Conservation (phyloP, 1,140 invertebrate genomes). For the Drosophila pectinifera region DNA sequence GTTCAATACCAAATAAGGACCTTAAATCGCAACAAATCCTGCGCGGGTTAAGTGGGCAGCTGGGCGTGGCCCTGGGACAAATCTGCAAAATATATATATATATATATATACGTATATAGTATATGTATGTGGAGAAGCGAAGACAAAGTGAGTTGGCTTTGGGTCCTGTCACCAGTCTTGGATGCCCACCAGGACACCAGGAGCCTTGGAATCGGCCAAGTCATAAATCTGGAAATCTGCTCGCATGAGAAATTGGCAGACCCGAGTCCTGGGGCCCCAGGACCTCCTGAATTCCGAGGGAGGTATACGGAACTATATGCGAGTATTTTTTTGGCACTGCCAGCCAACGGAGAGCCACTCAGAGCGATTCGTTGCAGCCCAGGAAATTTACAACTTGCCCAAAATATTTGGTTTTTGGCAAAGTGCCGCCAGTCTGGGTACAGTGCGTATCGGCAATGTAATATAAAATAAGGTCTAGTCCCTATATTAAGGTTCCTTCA, state of each 20-base stretch:
- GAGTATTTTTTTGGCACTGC: too few species aligned
- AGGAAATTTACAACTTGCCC: slow-evolving; percentile 53
- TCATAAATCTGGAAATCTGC: slow-evolving; percentile 53
- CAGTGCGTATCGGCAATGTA: not conserved
- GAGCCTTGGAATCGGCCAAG: slow-evolving; percentile 28
- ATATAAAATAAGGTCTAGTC: not conserved
- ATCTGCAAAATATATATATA: not conserved
- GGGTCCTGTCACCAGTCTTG: slow-evolving; percentile 46
- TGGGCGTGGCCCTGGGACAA: not conserved
- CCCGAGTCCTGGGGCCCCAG: slow-evolving; percentile 1
- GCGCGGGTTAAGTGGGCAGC: slow-evolving; percentile 30
- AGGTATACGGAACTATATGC: not conserved
- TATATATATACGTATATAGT: too few species aligned
- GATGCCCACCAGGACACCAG: slow-evolving; percentile 53
- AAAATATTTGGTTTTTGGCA: slow-evolving; percentile 37
- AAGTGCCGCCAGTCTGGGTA: slow-evolving; percentile 24
- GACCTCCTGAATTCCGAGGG: not conserved
- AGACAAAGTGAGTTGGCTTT: slow-evolving; percentile 64
- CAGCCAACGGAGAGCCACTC: slow-evolving; percentile 66
- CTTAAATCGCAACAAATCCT: slow-evolving; percentile 59
- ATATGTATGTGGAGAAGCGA: slow-evolving; percentile 22
- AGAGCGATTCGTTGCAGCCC: slow-evolving; percentile 63
- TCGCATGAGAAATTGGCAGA: slow-evolving; percentile 67
- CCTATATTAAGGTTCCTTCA: too few species aligned
- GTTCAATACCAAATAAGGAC: not conserved